phyloP scores from a whole-genome alignment of 2,797 vertebrate genomes.

The Xiphophorus birchmanni region DNA sequence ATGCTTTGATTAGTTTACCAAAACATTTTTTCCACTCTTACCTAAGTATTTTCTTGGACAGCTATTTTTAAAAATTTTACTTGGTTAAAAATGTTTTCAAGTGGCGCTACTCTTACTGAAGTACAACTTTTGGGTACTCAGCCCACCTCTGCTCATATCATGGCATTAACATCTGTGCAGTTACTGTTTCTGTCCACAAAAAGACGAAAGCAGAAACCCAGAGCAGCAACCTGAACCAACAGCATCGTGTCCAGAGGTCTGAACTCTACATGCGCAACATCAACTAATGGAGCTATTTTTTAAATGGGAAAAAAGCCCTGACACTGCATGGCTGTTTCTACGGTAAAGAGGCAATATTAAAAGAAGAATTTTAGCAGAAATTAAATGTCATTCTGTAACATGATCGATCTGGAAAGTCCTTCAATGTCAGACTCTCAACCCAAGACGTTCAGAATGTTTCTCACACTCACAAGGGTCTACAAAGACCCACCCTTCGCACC shows the following conservation, averaged over 20 bases:
- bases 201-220: neutral
- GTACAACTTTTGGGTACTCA: no score
- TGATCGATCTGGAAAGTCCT: neutral
- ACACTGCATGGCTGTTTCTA: neutral
- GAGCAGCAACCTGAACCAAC: neutral
- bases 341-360: neutral
- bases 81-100: no score
- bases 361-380: neutral
- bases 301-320: neutral
- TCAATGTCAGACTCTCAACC: constrained; percentile 24
- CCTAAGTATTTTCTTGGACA: no score
- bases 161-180: neutral
- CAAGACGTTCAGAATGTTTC: constrained; percentile 28
- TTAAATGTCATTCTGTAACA: neutral
- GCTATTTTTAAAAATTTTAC: no score
- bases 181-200: neutral
- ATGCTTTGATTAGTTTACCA: no score
- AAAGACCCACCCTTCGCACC: constrained; percentile 27
- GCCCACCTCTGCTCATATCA: no score
- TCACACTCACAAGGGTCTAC: neutral
- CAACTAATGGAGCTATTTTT: neutral
- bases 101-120: no score
- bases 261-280: neutral
- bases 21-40: no score
- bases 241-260: neutral